phyloP scores from a whole-genome alignment of 2,113 vertebrate genomes.

The Clarias batrachus region DNA sequence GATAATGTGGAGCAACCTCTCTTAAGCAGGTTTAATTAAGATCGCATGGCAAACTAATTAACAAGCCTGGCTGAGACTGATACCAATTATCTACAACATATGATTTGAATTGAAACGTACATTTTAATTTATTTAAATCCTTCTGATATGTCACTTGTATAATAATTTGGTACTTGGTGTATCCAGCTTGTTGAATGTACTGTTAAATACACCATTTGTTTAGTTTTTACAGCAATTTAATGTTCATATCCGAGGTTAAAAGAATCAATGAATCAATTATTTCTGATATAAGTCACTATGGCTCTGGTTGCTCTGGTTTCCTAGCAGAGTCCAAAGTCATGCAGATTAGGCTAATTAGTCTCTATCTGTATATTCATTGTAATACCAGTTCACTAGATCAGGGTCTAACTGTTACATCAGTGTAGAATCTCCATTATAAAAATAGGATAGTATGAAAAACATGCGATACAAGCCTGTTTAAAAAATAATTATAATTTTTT shows the following conservation, averaged over 20 bases:
- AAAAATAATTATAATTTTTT: too few species aligned
- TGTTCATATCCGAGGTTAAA: neutral
- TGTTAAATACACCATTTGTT: neutral
- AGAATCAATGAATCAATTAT: neutral
- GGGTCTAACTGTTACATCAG: neutral
- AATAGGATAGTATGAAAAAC: neutral
- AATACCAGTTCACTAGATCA: neutral
- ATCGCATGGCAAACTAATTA: conserved; percentile 1
- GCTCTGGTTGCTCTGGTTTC: too few species aligned
- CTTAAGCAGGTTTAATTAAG: conserved; percentile 28
- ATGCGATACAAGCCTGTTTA: neutral
- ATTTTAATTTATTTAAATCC: too few species aligned
- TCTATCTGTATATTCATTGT: neutral
- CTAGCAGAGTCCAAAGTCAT: too few species aligned
- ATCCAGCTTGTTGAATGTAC: neutral
- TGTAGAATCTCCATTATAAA: neutral
- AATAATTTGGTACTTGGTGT: too few species aligned
- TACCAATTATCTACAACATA: conserved; percentile 21
- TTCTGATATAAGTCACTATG: too few species aligned
- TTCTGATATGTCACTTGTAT: too few species aligned
- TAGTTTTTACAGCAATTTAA: neutral
- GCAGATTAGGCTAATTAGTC: neutral
- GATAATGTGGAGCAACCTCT: conserved; percentile 39
- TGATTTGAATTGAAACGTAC: neutral
- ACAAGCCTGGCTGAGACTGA: conserved; percentile 24